A percentile compares a stretch with the other conserved stretches of the same genome.
These are phyloP conservation scores for Philereme transversata DNA, from an alignment of 2,888 invertebrate species.

Conservation along the genomic window DNA sequence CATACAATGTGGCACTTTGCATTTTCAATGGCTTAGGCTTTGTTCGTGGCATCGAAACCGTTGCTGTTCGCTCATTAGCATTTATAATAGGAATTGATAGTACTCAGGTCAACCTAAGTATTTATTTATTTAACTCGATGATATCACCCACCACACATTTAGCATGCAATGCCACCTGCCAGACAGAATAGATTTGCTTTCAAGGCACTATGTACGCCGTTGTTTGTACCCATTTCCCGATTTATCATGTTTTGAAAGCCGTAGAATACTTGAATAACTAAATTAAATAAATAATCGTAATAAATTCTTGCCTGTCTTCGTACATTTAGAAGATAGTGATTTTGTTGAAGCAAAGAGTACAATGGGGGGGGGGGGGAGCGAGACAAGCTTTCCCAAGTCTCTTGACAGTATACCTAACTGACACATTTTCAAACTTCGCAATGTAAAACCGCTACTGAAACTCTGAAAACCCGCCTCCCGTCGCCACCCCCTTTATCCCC, in stretches of 20 bases:
- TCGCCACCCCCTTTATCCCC: constrained; percentile 57
- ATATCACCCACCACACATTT: constrained; percentile 36
- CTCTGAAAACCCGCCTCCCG: constrained; percentile 29
- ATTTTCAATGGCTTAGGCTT: constrained; percentile 20
- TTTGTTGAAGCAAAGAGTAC: constrained; percentile 13
- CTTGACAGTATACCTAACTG: constrained; percentile 37
- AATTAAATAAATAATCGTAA: neutral
- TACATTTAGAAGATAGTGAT: constrained; percentile 13
- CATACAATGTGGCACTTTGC: constrained; percentile 25
- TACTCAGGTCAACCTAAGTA: constrained; percentile 31
- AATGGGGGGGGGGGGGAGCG: constrained; percentile 1
- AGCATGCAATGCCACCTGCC: constrained; percentile 35
- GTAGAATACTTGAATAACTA: constrained; percentile 21
- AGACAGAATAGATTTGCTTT: constrained; percentile 33
- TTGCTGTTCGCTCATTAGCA: constrained; percentile 21
- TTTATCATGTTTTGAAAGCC: constrained; percentile 25
- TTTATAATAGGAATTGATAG: constrained; percentile 29
- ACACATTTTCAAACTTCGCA: constrained; percentile 40
- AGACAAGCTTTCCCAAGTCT: constrained; percentile 27
- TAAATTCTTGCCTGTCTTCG: too few species aligned
- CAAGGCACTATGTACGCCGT: constrained; percentile 27
- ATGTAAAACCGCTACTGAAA: constrained; percentile 33
- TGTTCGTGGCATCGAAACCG: constrained; percentile 16
- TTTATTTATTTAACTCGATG: constrained; percentile 28
- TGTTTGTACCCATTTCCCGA: constrained; percentile 26